Evolutionary conservation across 2,113 vertebrate genomes (phyloP).

Genomic region (Mesoclemmys tuberculata): DNA sequence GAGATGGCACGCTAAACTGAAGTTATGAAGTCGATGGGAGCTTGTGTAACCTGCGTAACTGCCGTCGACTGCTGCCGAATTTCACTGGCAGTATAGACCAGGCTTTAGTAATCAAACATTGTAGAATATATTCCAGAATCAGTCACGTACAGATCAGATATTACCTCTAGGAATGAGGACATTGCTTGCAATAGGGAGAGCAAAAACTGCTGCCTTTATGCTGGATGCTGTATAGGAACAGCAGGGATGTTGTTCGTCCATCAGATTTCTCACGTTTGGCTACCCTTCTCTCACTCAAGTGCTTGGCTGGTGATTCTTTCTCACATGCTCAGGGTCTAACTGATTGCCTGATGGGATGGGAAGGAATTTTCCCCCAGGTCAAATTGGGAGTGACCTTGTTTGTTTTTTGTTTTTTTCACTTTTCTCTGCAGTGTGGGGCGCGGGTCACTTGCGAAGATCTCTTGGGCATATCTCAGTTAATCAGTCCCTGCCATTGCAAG

Average conservation of each 20-base stretch:
- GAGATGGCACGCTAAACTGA: no score
- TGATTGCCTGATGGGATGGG: not conserved
- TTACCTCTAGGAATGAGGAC: slow-evolving; percentile 67
- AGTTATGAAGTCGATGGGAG: no score
- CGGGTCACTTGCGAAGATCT: not conserved
- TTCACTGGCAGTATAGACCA: no score
- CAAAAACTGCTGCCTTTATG: slow-evolving; percentile 66
- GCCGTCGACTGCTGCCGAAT: no score
- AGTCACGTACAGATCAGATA: slow-evolving; percentile 64
- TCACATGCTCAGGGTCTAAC: not conserved
- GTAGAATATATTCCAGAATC: slow-evolving; percentile 66
- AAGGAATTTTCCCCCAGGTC: not conserved
- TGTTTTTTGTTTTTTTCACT: not conserved
- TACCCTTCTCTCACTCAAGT: slow-evolving; percentile 29
- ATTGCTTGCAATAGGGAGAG: slow-evolving; percentile 64
- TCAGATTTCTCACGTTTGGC: slow-evolving; percentile 66
- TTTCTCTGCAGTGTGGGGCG: not conserved
- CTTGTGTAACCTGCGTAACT: no score
- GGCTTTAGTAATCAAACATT: not conserved
- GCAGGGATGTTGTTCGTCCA: slow-evolving; percentile 74
- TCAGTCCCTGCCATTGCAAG: not conserved
- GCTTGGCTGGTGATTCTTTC: not conserved
- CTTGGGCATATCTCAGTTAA: not conserved
- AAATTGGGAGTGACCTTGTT: not conserved
- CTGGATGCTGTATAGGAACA: slow-evolving; percentile 69